A percentile compares a stretch with the other conserved stretches of the same genome.
Conservation (phyloP, 1,140 invertebrate genomes). For the Drosophila pachea region DNA sequence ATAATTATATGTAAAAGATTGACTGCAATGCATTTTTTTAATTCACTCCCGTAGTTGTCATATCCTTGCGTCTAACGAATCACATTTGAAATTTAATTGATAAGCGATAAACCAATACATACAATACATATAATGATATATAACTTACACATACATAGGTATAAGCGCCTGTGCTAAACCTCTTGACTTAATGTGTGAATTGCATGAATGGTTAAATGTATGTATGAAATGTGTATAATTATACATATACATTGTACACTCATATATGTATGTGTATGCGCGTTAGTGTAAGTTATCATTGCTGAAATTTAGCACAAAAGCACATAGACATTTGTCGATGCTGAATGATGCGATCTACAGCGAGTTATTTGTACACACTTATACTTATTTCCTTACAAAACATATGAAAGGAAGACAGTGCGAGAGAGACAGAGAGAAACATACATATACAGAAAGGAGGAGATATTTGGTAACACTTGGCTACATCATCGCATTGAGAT, state of each 20-base stretch:
- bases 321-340: background rate
- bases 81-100: constrained; percentile 6
- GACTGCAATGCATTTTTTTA: constrained; percentile 59
- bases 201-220: background rate
- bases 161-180: constrained; percentile 7
- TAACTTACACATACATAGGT: constrained; percentile 12
- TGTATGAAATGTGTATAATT: constrained; percentile 13
- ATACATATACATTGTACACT: constrained; percentile 22
- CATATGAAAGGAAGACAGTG: too few relatives aligned
- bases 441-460: background rate
- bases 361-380: constrained; percentile 2
- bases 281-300: constrained; percentile 25
- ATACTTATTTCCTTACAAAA: background rate
- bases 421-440: background rate
- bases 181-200: constrained; percentile 12
- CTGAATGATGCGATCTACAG: constrained; percentile 10
- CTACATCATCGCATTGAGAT: constrained; percentile 33
- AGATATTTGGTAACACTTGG: background rate
- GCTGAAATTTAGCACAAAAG: constrained; percentile 22
- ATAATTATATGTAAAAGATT: constrained; percentile 29
- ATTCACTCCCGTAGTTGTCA: constrained; percentile 43
- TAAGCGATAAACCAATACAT: background rate
- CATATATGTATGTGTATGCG: background rate
- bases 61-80: constrained; percentile 57
- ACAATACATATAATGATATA: background rate